Evolutionary conservation across 1,140 invertebrate genomes (phyloP).

Genomic region (Theocolax elegans): DNA sequence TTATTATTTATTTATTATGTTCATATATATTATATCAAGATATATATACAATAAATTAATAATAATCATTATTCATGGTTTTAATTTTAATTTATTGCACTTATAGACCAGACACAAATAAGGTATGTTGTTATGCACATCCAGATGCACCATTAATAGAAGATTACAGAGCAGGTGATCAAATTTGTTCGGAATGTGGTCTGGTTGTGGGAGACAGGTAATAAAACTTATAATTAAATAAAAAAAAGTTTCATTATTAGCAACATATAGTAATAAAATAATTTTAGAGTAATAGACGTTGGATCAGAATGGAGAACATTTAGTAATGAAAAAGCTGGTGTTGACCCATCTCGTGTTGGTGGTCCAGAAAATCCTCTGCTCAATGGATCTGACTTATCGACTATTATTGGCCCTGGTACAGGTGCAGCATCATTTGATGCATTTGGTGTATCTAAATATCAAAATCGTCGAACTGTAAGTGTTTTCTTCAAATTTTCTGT

Average conservation of each 20-base stretch:
- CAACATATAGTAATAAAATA: not conserved
- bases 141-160: constrained; percentile 96
- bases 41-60: too few species aligned
- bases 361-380: constrained; percentile 95
- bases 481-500: too few species aligned
- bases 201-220: constrained; percentile 98
- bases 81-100: constrained; percentile 12
- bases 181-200: constrained; percentile 99
- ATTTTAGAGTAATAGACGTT: constrained; percentile 95
- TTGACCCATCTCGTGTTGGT: constrained; percentile 99
- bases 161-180: constrained; percentile 98
- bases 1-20: not conserved
- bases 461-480: constrained; percentile 87
- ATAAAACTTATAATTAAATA: constrained; percentile 36
- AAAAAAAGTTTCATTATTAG: constrained; percentile 10
- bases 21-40: not conserved
- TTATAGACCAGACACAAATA: constrained; percentile 78
- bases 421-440: constrained; percentile 83
- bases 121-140: constrained; percentile 91
- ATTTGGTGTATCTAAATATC: constrained; percentile 92
- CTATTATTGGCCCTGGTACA: constrained; percentile 94
- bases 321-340: constrained; percentile 96
- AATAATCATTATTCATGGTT: not conserved
- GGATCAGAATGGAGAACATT: constrained; percentile 99
- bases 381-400: constrained; percentile 95